Evolutionary conservation across 2,888 invertebrate genomes (phyloP), one percentile per base, ranked within the genome.

Genomic region (Dicyrtoma fusca): DNA sequence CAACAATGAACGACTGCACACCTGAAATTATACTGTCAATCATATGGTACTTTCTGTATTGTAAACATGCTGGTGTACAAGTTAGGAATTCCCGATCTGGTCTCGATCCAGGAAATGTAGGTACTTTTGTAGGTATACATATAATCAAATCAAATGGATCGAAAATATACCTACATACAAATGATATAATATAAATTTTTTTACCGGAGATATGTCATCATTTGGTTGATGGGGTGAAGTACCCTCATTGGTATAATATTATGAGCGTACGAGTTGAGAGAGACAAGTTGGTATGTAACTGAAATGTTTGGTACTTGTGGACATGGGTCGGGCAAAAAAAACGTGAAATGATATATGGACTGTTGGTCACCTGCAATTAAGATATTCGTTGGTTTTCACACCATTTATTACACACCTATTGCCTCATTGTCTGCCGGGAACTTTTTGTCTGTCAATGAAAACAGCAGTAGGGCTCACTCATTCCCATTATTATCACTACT

Each of bases 351-450:
- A 59, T 62, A 59, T 69, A 69, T 61, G 61, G 61, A 57, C 26
- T 26, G 23, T 23, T 69, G 63, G 73, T 73, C 73, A 73, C 73
- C 70, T 69, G 70, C 73, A 73, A 74, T 74, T 71, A 74, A 74
- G 74, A 70, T 61, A 71, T 74, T 66, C 63, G 66, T 68, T 62
- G 62, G 61, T 73, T 74, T 74, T 74, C 74, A 74, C 74, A 74
- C 74, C 74, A 74, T 74, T 68, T 74, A 72, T 74, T 72, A 74
- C 74, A 64, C 71, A 69, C 69, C 71, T 73, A 64, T 69, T 73
- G 63, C 69, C 69, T 70, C 55, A 53, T 55, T 63, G 70, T 63
- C 25, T 44, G 71, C 71, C 71, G 57, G 71, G 25, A 45, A 57
- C 64, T 57, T 44, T 34, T 72, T 63, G 68, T 61, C 72, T 74